These are phyloP conservation scores for Hylaeus volcanicus DNA, from an alignment of 1,140 invertebrate genomes.

Conservation along the genomic window DNA sequence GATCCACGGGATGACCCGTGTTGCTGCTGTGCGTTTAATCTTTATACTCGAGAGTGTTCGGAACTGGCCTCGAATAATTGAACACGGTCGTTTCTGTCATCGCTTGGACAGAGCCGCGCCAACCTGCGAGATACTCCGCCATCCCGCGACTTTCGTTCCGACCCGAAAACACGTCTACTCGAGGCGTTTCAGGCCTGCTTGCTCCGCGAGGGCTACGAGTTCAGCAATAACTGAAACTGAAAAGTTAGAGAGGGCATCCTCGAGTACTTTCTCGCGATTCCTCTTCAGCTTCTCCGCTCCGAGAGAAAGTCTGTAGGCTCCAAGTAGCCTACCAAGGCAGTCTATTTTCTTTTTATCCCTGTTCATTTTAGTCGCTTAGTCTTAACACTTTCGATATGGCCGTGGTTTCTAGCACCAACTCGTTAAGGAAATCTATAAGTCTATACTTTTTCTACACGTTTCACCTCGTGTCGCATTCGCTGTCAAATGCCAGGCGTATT, in stretches of 20 bases:
- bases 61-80: slow-evolving; percentile 57
- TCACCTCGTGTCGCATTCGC: neutral
- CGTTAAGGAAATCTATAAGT: no score
- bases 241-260: slow-evolving; percentile 30
- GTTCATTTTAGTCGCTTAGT: no score
- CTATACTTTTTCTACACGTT: no score
- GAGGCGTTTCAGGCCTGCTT: neutral
- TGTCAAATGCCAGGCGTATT: neutral
- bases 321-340: no score
- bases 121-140: neutral
- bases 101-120: neutral
- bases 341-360: no score
- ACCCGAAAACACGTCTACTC: neutral
- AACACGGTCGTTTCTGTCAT: slow-evolving; percentile 55
- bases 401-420: no score
- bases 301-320: no score
- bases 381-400: no score
- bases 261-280: slow-evolving; percentile 10
- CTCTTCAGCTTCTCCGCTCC: no score
- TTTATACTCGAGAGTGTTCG: slow-evolving; percentile 52
- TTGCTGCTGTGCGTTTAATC: slow-evolving; percentile 55
- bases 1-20: slow-evolving; percentile 26
- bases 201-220: neutral
- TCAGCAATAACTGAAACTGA: slow-evolving; percentile 61
- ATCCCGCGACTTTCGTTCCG: neutral